These are phyloP conservation scores for Labeo catla DNA, from an alignment of 2,113 vertebrate genomes.

Conservation along the genomic window DNA sequence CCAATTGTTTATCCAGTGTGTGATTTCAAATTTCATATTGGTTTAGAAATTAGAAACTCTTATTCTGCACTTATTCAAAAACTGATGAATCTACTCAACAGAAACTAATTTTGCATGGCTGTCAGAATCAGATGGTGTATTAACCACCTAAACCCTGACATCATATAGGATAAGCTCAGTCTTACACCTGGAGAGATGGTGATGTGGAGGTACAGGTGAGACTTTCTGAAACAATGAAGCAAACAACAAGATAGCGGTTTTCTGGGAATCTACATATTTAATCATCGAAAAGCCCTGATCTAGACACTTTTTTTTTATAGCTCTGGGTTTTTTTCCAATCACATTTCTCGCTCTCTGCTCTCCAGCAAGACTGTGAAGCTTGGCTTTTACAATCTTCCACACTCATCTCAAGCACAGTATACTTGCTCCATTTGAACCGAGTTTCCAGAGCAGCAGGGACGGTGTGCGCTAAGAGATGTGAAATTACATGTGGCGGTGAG, in stretches of 20 bases:
- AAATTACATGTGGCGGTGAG: constrained; percentile 48
- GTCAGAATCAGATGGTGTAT: background rate
- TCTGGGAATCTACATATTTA: background rate
- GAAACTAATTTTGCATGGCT: background rate
- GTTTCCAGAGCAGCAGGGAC: constrained; percentile 12
- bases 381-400: constrained; percentile 17
- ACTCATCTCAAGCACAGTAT: constrained; percentile 22
- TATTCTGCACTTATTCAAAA: constrained; percentile 44
- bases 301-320: background rate
- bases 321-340: background rate
- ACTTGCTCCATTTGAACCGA: background rate
- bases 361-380: constrained; percentile 46
- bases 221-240: background rate
- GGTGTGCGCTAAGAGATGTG: constrained; percentile 37
- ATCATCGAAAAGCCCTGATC: background rate
- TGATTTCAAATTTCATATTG: constrained; percentile 42
- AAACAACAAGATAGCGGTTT: background rate
- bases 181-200: background rate
- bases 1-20: constrained; percentile 25
- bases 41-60: constrained; percentile 41
- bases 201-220: background rate
- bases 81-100: constrained; percentile 36
- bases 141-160: background rate
- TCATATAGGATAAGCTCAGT: too few species aligned
- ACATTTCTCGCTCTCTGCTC: constrained; percentile 7